These are phyloP conservation scores for Mamestra brassicae DNA, from an alignment of 2,888 invertebrate species.

Conservation along the genomic window DNA sequence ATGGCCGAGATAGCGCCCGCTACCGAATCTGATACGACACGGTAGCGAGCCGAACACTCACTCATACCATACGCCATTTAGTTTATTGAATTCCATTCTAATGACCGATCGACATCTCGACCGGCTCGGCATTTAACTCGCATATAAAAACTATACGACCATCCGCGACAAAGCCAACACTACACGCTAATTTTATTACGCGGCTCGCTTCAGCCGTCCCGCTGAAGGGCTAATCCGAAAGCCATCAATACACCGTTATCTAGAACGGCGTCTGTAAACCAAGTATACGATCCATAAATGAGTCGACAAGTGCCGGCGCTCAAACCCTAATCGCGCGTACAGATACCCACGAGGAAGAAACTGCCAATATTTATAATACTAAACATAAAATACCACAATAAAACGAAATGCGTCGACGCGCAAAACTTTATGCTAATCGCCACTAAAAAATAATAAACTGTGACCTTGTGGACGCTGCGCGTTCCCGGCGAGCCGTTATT, in stretches of 20 bases:
- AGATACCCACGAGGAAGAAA: conserved; percentile 79
- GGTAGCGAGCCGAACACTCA: conserved; percentile 80
- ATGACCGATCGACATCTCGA: conserved; percentile 78
- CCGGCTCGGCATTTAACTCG: conserved; percentile 52
- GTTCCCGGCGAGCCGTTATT: conserved; percentile 66
- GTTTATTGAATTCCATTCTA: conserved; percentile 85
- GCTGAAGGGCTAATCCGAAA: conserved; percentile 81
- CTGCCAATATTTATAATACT: conserved; percentile 81
- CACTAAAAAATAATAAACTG: conserved; percentile 81
- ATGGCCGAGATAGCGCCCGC: conserved; percentile 82
- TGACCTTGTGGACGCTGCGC: conserved; percentile 72
- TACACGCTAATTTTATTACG: conserved; percentile 78
- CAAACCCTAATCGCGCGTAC: conserved; percentile 77
- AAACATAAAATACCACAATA: conserved; percentile 83
- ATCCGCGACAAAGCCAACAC: conserved; percentile 59
- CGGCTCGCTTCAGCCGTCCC: conserved; percentile 71
- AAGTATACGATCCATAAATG: conserved; percentile 87
- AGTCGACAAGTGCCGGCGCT: conserved; percentile 78
- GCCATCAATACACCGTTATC: conserved; percentile 85
- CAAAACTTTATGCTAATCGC: conserved; percentile 82
- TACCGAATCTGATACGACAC: conserved; percentile 87
- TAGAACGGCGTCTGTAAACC: conserved; percentile 82
- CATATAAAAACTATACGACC: conserved; percentile 54
- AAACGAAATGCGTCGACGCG: conserved; percentile 80
- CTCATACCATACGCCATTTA: conserved; percentile 77